phyloP scores from a whole-genome alignment of 2,797 vertebrate genomes.

The Moxostoma hubbsi region DNA sequence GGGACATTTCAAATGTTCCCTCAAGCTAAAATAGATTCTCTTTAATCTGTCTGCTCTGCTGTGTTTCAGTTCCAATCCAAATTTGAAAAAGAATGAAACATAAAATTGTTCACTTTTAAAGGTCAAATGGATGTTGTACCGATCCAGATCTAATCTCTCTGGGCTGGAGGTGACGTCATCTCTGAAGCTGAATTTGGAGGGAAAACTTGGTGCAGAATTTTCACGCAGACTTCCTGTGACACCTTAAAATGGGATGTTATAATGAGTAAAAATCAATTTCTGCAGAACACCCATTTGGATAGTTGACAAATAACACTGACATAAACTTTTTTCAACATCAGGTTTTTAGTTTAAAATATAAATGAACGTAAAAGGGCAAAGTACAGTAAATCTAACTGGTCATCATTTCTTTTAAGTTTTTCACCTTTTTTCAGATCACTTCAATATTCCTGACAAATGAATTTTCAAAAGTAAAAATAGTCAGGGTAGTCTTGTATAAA shows the following conservation, averaged over 20 bases:
- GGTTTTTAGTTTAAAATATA: no score
- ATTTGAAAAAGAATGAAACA: not conserved
- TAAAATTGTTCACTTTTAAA: not conserved
- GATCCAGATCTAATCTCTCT: slow-evolving; percentile 87
- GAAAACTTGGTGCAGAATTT: slow-evolving; percentile 68
- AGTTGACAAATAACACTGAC: no score
- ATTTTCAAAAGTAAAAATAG: no score
- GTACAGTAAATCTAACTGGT: no score
- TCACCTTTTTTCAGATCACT: no score
- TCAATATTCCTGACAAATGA: no score
- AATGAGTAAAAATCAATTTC: not conserved
- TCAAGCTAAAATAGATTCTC: not conserved
- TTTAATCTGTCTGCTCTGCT: not conserved
- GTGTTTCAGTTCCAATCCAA: not conserved
- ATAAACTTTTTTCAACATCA: no score
- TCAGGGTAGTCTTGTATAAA: no score
- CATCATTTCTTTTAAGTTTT: no score
- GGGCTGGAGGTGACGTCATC: slow-evolving; percentile 80
- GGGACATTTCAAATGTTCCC: not conserved
- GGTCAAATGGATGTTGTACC: slow-evolving; percentile 70
- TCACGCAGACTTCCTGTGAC: slow-evolving; percentile 44
- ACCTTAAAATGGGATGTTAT: slow-evolving; percentile 3
- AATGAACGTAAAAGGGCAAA: no score
- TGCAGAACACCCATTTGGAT: no score
- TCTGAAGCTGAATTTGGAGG: slow-evolving; percentile 72